Evolutionary conservation across 2,888 invertebrate species (phyloP), one percentile per base, ranked within the genome.

Genomic region (Cheilosia grossa): DNA sequence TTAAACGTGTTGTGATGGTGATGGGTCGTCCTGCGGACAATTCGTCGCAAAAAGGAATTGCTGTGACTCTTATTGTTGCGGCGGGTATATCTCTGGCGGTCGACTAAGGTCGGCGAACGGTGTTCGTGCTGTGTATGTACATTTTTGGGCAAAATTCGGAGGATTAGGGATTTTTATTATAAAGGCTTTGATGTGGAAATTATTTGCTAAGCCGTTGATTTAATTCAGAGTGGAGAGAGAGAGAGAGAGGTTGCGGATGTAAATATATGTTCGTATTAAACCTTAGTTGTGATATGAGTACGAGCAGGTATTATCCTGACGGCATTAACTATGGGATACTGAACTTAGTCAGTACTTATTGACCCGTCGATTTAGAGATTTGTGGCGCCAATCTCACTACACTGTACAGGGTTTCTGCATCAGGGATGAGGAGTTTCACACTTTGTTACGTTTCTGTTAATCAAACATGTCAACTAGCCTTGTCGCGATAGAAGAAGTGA

Each of bases 11-110:
- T 79, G 73, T 83, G 80, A 54, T 59, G 80, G 80, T 83, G 83
- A 83, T 80, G 74, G 74, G 80, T 70, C 49, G 70, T 83, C 74
- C 74, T 80, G 83, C 80, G 80, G 83, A 83, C 80, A 80, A 83
- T 83, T 83, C 80, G 74, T 83, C 74, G 83, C 83, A 79, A 63
- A 69, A 44, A 69, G 47, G 58, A 64, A 79, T 83, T 74, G 67
- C 73, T 73, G 69, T 63, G 73, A 67, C 72, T 72, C 61, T 69
- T 64, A 47, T 70, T 64, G 49, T 83, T 73, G 79, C 56, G 67
- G 78, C 44, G 30, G 30, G 2, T 30, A 9, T 37, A 21, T n/a
- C 47, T 53, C 42, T 63, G 51, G 63, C 17, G 64, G 79, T 73
- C 51, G 42, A 51, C 19, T 19, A 51, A 73, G 73, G 78, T 73